These are phyloP conservation scores for Morone chrysops DNA, from an alignment of 2,113 vertebrate genomes.

Conservation along the genomic window DNA sequence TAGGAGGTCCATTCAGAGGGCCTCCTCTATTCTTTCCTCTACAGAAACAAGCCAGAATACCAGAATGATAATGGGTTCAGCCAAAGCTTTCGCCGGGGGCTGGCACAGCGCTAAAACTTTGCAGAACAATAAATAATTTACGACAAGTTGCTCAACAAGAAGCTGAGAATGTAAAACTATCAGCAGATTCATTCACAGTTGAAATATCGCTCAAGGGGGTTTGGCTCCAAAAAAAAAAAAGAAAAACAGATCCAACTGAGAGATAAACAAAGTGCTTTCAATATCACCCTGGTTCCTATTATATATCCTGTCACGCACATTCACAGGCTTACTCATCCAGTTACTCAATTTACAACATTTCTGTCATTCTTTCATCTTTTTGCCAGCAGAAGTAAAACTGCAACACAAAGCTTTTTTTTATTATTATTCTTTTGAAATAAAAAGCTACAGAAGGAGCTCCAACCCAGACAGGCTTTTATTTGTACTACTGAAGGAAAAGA, in stretches of 20 bases:
- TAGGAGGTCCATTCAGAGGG: too few species aligned
- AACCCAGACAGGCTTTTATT: background rate
- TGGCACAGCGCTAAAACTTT: background rate
- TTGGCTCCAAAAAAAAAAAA: background rate
- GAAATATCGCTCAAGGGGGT: background rate
- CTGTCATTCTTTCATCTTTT: slow-evolving; percentile 21
- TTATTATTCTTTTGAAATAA: background rate
- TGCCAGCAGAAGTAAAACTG: background rate
- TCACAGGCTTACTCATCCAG: background rate
- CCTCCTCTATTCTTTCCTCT: too few species aligned
- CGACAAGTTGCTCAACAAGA: background rate
- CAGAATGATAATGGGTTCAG: too few species aligned
- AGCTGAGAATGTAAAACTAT: background rate
- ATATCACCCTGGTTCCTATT: slow-evolving; percentile 13
- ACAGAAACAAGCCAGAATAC: too few species aligned
- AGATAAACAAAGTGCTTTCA: background rate
- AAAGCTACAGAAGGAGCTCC: background rate
- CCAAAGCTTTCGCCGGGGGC: too few species aligned
- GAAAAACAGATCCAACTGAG: background rate
- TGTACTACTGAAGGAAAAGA: background rate
- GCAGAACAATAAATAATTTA: background rate
- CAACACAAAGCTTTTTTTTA: background rate
- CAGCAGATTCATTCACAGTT: background rate
- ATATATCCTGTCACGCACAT: background rate
- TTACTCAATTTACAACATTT: slow-evolving; percentile 19